phyloP scores from a whole-genome alignment of 2,797 vertebrate species.

The Pristis pectinata region DNA sequence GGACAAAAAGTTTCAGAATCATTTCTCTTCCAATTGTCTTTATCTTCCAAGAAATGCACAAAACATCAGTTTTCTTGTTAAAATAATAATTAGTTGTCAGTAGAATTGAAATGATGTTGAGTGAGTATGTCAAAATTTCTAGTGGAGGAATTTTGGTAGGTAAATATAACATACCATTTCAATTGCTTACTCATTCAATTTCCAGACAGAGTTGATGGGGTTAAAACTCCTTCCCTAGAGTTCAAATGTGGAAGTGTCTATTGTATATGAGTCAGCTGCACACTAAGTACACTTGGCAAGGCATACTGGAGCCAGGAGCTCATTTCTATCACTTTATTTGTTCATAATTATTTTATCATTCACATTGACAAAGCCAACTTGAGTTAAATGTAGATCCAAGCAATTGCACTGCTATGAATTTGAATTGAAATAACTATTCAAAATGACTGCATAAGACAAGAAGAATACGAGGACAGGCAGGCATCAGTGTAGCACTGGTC shows the following conservation, averaged over 20 bases:
- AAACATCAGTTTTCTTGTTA: no score
- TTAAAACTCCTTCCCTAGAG: background rate
- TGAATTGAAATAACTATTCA: background rate
- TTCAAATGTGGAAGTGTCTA: background rate
- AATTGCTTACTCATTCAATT: background rate
- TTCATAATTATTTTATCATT: background rate
- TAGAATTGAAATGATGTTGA: no score
- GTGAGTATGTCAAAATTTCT: background rate
- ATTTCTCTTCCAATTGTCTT: no score
- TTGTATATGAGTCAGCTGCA: background rate
- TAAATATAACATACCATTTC: background rate
- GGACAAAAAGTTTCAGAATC: background rate
- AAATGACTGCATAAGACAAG: background rate
- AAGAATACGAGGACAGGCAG: background rate
- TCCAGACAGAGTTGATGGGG: background rate
- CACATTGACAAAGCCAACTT: background rate
- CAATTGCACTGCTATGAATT: constrained; percentile 7
- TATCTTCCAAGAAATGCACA: no score
- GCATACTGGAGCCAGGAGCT: background rate
- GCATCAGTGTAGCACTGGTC: background rate
- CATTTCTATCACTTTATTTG: background rate
- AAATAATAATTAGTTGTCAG: no score
- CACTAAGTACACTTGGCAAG: background rate
- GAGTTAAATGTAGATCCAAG: constrained; percentile 5
- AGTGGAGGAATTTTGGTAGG: background rate